Evolutionary conservation across 2,113 vertebrate species (phyloP).

Genomic region (Mustela lutreola): DNA sequence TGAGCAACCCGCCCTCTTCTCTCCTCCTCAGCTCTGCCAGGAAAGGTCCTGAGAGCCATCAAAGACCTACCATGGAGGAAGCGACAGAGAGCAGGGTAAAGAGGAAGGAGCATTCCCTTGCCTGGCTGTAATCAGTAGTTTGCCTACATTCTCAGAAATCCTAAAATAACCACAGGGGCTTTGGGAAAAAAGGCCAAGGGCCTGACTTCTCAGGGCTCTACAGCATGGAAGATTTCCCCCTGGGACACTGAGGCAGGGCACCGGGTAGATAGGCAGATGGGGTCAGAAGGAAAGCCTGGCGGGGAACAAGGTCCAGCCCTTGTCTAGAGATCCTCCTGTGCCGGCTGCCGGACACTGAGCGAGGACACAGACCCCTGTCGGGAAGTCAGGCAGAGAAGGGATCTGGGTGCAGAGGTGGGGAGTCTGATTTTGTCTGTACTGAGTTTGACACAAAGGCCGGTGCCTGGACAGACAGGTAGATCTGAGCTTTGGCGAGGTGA

Average conservation of each 20-base stretch:
- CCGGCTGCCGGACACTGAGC: background rate
- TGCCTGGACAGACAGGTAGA: background rate
- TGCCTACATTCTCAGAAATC: background rate
- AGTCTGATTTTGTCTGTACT: background rate
- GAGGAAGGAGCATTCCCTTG: no score
- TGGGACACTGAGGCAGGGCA: no score
- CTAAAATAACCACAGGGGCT: background rate
- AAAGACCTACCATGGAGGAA: background rate
- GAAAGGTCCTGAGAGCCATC: background rate
- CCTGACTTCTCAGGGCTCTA: no score
- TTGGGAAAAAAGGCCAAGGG: background rate
- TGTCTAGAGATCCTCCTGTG: background rate
- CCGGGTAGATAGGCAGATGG: background rate
- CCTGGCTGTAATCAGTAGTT: background rate
- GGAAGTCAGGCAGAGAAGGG: background rate
- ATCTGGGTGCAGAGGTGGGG: background rate
- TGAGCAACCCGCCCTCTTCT: background rate
- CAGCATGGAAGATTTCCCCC: background rate
- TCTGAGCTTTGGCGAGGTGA: background rate
- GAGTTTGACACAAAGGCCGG: background rate
- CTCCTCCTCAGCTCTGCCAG: background rate
- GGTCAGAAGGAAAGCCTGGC: background rate
- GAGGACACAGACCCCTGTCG: background rate
- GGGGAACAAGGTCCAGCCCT: background rate
- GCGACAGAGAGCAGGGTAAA: background rate